Percentiles rank a stretch among this genome's conserved stretches.
phyloP scores from a whole-genome alignment of 2,797 vertebrate species.

The Brachyrhaphis roseni region DNA sequence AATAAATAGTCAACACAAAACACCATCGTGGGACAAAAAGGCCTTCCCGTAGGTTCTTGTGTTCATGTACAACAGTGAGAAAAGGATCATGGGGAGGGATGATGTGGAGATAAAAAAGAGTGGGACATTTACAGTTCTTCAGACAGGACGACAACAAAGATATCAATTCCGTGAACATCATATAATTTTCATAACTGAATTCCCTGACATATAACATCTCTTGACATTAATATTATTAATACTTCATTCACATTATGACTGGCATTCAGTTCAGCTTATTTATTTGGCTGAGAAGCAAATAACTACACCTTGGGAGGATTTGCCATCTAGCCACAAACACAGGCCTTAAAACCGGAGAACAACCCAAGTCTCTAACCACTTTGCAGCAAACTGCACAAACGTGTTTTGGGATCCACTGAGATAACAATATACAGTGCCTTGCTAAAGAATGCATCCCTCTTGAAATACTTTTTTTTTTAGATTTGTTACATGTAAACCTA shows the following conservation, averaged over 20 bases:
- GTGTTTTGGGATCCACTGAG: constrained; percentile 36
- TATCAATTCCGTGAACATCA: constrained; percentile 69
- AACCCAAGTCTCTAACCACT: constrained; percentile 29
- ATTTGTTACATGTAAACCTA: not conserved
- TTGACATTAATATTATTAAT: constrained; percentile 60
- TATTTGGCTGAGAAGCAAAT: constrained; percentile 37
- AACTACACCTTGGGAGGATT: constrained; percentile 7
- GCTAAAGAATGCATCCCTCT: not conserved
- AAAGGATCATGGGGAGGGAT: constrained; percentile 26
- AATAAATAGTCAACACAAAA: constrained; percentile 67
- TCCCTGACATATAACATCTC: constrained; percentile 76
- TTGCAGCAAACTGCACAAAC: constrained; percentile 36
- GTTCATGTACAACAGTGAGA: constrained; percentile 61
- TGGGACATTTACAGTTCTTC: constrained; percentile 72
- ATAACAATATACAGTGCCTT: constrained; percentile 32
- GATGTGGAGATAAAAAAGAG: constrained; percentile 40
- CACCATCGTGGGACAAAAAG: constrained; percentile 48
- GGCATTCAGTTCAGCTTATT: constrained; percentile 52
- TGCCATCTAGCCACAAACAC: constrained; percentile 16
- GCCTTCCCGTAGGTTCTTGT: constrained; percentile 67
- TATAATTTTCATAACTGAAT: constrained; percentile 69
- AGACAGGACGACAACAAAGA: constrained; percentile 75
- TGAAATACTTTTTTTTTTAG: not conserved
- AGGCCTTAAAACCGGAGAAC: constrained; percentile 27
- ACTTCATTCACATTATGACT: constrained; percentile 72